Conservation (phyloP, 2,888 invertebrate species). For the Volucella inflata region DNA sequence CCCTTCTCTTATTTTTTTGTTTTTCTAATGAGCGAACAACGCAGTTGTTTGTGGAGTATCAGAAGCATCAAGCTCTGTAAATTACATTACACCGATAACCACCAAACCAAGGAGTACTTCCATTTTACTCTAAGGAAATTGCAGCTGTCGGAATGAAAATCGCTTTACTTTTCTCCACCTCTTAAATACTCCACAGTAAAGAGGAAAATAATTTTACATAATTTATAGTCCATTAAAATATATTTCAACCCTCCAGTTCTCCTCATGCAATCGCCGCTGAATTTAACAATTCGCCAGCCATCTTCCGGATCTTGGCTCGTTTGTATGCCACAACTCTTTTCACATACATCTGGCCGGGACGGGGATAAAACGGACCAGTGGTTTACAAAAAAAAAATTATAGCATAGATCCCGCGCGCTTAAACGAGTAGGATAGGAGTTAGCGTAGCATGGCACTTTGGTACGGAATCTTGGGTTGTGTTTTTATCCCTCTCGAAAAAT, state of each 20-base stretch:
- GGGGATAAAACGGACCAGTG: not conserved
- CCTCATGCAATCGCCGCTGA: constrained; percentile 48
- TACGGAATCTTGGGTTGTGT: constrained; percentile 5
- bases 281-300: constrained; percentile 14
- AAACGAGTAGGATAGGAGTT: constrained; percentile 69
- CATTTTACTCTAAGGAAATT: constrained; percentile 33
- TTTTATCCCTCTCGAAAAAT: not conserved
- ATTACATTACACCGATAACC: constrained; percentile 37
- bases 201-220: constrained; percentile 70
- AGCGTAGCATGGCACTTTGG: constrained; percentile 62
- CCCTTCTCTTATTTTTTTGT: not conserved
- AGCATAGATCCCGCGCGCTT: constrained; percentile 51
- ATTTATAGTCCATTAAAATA: constrained; percentile 74
- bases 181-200: constrained; percentile 14
- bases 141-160: constrained; percentile 43
- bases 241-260: constrained; percentile 58
- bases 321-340: constrained; percentile 34
- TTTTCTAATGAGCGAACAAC: not conserved
- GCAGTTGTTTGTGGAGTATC: not conserved
- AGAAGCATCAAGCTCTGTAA: constrained; percentile 29
- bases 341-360: constrained; percentile 4
- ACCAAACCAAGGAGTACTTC: not conserved
- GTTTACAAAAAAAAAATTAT: constrained; percentile 9
- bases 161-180: constrained; percentile 6
- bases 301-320: not conserved